Base-by-base conservation (phyloP, 2,888 invertebrate species). In the Lypha dubia region DNA sequence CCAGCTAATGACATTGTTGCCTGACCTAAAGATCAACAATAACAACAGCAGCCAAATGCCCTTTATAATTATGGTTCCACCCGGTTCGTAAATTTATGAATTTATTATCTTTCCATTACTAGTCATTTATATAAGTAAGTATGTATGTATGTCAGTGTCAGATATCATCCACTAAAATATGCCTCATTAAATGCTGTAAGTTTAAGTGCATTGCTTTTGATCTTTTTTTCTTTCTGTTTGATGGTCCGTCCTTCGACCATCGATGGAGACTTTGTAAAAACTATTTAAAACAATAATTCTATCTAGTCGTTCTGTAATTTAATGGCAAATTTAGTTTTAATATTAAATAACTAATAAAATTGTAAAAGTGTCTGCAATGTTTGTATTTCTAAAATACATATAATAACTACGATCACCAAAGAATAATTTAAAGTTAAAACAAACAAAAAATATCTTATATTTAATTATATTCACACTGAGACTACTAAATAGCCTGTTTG, bases 1-100 rank as follows among this genome's bases (percentile, higher is more conserved):
- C 74, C 81, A n/a, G 86, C 90, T 20, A 87, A 90, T 35, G 92
- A 92, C 83, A 92, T 92, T 85, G 91, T 91, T 87, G 92, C 92
- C 88, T 92, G 92, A 92, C 92, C 90, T 51, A 77, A 63, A 67
- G 51, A 38, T 3, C 71, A 67, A n/a, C 73, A 58, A 4, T 74
- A n/a, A n/a, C 73, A 15, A 4, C 32, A 58, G 58, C 32, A 63
- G n/a, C n/a, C n/a, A n/a, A n/a, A n/a, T n/a, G n/a, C 65, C 67
- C 17, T 68, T 79, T 22, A 75, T 83, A 8, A 58, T 80, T 51
- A 81, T 82, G 65, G 70, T 85, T 65, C 85, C 81, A 71, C 67
- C 81, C 46, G 70, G 56, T 63, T 81, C 56, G 17, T 81, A 81
- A 67, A 35, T 5, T 28, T 49, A 32, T 17, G 5, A 65, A 58